Conservation (phyloP, 1,140 invertebrate genomes). For the Conus betulinus region DNA sequence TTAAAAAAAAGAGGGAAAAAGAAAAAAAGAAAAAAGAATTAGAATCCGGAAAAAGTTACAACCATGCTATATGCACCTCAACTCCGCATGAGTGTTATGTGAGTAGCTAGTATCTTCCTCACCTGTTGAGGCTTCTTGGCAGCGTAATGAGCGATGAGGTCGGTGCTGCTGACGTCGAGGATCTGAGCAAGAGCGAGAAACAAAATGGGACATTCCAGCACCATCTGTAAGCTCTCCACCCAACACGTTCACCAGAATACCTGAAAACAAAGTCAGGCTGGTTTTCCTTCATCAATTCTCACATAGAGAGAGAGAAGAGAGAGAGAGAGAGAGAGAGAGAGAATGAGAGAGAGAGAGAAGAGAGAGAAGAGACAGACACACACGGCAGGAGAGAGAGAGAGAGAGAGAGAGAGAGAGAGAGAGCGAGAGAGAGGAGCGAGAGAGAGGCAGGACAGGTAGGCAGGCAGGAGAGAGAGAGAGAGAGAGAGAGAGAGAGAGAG, state of each 20-base stretch:
- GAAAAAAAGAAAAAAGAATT: no score
- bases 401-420: background rate
- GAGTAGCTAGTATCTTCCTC: background rate
- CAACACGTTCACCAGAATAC: constrained; percentile 36
- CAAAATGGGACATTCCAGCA: background rate
- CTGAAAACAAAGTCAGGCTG: background rate
- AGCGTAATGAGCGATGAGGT: constrained; percentile 7
- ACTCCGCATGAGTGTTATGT: background rate
- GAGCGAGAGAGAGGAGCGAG: background rate
- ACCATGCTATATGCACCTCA: no score
- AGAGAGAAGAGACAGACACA: background rate
- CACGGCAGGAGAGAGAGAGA: no score
- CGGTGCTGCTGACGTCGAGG: background rate
- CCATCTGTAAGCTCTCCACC: constrained; percentile 16
- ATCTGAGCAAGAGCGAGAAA: constrained; percentile 8
- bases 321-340: no score
- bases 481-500: no score
- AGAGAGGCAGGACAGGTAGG: no score
- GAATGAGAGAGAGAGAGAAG: no score
- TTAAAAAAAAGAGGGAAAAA: no score
- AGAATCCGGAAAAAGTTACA: no score
- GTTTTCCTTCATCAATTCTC: no score
- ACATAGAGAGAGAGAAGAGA: no score
- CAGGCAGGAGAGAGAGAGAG: no score
- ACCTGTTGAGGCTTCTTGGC: background rate